phyloP scores from a whole-genome alignment of 2,888 invertebrate genomes.

The Cabera pusaria region DNA sequence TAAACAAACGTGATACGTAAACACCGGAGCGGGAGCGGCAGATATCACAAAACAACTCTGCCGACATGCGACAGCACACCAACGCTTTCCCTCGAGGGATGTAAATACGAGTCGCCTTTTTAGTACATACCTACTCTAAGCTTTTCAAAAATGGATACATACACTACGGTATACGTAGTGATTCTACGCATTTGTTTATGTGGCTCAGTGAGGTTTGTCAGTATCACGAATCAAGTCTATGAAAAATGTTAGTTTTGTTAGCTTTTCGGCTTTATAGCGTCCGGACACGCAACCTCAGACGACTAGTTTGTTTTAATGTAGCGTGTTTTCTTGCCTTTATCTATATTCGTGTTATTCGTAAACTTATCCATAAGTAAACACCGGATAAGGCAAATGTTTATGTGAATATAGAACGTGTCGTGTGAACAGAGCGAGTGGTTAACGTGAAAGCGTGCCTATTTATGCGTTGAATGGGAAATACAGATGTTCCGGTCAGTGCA shows the following conservation, averaged over 20 bases:
- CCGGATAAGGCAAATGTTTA: conserved; percentile 4
- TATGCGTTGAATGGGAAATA: conserved; percentile 15
- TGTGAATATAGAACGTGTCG: conserved; percentile 4
- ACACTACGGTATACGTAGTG: conserved; percentile 10
- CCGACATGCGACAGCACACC: conserved; percentile 14
- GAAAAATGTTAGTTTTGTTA: conserved; percentile 32
- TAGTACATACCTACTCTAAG: conserved; percentile 14
- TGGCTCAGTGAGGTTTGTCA: conserved; percentile 24
- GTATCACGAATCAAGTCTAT: conserved; percentile 23
- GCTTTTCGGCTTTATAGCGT: conserved; percentile 28
- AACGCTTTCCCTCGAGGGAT: conserved; percentile 24
- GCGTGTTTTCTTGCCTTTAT: conserved; percentile 22
- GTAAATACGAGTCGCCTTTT: conserved; percentile 14
- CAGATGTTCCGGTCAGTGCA: conserved; percentile 21
- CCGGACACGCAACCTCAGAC: conserved; percentile 27
- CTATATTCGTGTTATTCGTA: conserved; percentile 8
- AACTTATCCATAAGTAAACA: conserved; percentile 7
- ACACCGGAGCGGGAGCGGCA: conserved; percentile 9
- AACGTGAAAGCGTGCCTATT: conserved; percentile 15
- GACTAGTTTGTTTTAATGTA: conserved; percentile 19
- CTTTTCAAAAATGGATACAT: conserved; percentile 1
- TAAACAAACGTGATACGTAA: conserved; percentile 24
- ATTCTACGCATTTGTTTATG: conserved; percentile 28
- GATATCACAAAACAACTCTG: conserved; percentile 20
- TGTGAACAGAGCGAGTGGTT: conserved; percentile 13